phyloP scores from a whole-genome alignment of 2,797 vertebrate genomes.

The Amblyopsis hoosieri region DNA sequence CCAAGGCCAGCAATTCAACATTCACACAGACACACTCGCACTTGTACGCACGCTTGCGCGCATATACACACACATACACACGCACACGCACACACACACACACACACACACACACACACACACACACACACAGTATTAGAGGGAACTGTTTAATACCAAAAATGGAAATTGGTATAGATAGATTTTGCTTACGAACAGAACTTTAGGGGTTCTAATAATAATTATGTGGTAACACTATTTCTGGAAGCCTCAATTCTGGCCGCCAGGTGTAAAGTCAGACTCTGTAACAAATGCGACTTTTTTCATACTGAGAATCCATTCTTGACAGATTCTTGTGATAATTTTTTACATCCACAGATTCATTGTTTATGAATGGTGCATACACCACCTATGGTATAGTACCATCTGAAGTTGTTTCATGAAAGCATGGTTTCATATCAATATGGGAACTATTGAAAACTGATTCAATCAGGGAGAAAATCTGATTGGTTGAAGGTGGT shows the following conservation, averaged over 20 bases:
- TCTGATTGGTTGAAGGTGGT: too few species aligned
- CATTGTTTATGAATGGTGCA: neutral
- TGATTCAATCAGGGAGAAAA: too few species aligned
- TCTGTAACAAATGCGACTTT: constrained; percentile 4
- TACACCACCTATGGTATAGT: too few species aligned
- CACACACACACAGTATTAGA: constrained; percentile 15
- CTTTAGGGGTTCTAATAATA: constrained; percentile 29
- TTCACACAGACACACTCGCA: constrained; percentile 7
- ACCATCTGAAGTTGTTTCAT: too few species aligned
- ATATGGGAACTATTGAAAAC: too few species aligned
- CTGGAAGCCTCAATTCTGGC: constrained; percentile 39
- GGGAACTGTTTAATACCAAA: neutral
- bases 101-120: neutral
- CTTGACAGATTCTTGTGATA: constrained; percentile 7
- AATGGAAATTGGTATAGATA: constrained; percentile 34
- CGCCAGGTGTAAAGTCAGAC: constrained; percentile 7
- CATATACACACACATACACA: too few species aligned
- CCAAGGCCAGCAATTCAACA: constrained; percentile 20
- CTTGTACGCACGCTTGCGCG: constrained; percentile 1
- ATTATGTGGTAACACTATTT: constrained; percentile 52
- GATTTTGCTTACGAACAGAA: constrained; percentile 40
- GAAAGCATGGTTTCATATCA: too few species aligned
- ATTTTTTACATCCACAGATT: constrained; percentile 5
- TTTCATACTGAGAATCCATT: neutral
- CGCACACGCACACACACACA: neutral